Conservation (phyloP, 1,140 invertebrate species). For the Zaprionus capensis region DNA sequence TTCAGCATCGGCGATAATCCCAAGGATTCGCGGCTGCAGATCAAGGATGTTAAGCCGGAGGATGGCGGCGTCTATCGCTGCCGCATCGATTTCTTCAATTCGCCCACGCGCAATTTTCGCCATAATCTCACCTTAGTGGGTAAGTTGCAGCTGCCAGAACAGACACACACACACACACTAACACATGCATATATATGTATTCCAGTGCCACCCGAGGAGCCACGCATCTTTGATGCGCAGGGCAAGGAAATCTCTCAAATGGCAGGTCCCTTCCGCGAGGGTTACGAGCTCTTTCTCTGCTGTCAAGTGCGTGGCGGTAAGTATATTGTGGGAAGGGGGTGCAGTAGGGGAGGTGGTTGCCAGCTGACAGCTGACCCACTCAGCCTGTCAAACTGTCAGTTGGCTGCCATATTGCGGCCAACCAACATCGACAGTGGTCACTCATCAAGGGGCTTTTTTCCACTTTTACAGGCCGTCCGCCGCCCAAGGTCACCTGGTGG, state of each 20-base stretch:
- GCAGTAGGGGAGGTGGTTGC: rapidly evolving
- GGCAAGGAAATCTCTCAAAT: constrained; percentile 90
- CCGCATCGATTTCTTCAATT: constrained; percentile 93
- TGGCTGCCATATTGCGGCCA: constrained; percentile 32
- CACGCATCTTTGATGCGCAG: constrained; percentile 92
- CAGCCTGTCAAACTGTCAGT: constrained; percentile 43
- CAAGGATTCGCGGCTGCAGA: constrained; percentile 89
- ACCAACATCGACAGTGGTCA: not conserved
- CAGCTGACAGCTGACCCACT: constrained; percentile 30
- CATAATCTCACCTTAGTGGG: constrained; percentile 94
- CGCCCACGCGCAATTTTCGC: constrained; percentile 92
- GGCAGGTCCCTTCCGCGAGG: constrained; percentile 93
- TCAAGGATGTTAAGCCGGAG: constrained; percentile 88
- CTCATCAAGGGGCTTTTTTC: not conserved
- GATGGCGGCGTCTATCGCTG: constrained; percentile 93
- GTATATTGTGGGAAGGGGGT: constrained; percentile 41
- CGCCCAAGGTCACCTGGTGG: constrained; percentile 92
- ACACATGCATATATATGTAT: not conserved
- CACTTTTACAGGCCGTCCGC: constrained; percentile 86
- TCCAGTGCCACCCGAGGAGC: constrained; percentile 90
- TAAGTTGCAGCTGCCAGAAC: constrained; percentile 85
- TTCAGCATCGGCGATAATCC: constrained; percentile 90
- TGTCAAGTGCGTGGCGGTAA: constrained; percentile 94
- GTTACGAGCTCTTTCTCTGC: constrained; percentile 90
- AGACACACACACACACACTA: not conserved